Conservation (phyloP, 2,113 vertebrate species). For the Pteronura brasiliensis region DNA sequence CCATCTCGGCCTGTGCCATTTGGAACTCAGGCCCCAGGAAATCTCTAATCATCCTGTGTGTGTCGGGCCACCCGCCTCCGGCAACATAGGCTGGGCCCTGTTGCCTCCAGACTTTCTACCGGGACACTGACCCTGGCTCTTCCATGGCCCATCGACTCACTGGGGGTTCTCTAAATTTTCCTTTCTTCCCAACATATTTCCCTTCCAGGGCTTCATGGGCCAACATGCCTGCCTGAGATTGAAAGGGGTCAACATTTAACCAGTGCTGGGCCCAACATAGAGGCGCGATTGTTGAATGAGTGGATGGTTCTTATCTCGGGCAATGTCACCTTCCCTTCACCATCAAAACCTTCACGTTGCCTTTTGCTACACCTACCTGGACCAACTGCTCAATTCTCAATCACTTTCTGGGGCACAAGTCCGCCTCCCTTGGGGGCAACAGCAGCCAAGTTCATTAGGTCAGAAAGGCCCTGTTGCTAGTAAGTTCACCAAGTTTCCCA, state of each 20-base stretch:
- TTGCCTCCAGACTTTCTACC: not conserved
- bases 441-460: not conserved
- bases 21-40: not conserved
- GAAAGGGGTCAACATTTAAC: not conserved
- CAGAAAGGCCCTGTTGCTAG: not conserved
- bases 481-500: not conserved
- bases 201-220: not conserved
- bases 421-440: not conserved
- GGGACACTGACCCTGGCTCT: not conserved
- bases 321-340: not conserved
- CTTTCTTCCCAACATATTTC: not conserved
- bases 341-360: not conserved
- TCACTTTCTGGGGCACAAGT: not conserved
- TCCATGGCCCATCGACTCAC: not conserved
- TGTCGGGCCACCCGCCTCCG: not conserved
- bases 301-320: not conserved
- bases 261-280: not conserved
- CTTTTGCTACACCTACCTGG: not conserved
- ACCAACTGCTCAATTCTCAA: fast-evolving
- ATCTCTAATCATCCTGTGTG: not conserved
- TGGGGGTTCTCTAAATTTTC: not conserved
- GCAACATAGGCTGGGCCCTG: not conserved
- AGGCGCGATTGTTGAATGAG: not conserved
- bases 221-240: not conserved
- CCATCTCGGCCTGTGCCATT: not conserved